Evolutionary conservation across 2,888 invertebrate species (phyloP).

Genomic region (Ochropleura plecta): DNA sequence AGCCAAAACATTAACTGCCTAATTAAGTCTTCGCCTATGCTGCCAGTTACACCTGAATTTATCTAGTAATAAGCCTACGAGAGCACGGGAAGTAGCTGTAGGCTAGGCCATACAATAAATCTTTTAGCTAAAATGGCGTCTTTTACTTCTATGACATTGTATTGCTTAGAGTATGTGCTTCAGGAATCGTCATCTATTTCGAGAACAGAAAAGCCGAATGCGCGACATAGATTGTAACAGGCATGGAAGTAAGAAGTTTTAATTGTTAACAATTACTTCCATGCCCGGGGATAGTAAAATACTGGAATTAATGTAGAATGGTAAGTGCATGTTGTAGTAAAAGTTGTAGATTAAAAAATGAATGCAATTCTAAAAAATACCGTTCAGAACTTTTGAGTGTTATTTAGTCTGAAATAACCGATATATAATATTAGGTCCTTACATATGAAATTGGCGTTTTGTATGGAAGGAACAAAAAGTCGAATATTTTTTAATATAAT

Average conservation of each 20-base stretch:
- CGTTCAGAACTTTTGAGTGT: background rate
- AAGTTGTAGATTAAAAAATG: background rate
- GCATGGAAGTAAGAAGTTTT: background rate
- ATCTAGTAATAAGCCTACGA: conserved; percentile 36
- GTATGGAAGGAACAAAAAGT: too few species aligned
- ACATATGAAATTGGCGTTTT: too few species aligned
- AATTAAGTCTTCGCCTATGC: conserved; percentile 27
- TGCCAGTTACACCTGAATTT: conserved; percentile 41
- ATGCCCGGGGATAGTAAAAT: background rate
- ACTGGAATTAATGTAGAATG: background rate
- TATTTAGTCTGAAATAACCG: background rate
- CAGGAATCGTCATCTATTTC: background rate
- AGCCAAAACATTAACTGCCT: conserved; percentile 13
- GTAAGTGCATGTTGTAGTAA: background rate
- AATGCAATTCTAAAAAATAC: too few species aligned
- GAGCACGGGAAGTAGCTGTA: background rate
- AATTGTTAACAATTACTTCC: too few species aligned
- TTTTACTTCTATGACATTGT: background rate
- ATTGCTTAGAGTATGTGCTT: background rate
- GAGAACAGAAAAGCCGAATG: background rate
- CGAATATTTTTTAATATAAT: too few species aligned
- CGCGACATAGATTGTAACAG: background rate
- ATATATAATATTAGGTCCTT: too few species aligned
- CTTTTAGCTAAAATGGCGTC: background rate
- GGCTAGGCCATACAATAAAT: conserved; percentile 11